Base-by-base conservation (phyloP, 2,888 invertebrate species). In the Acrobasis consociella region DNA sequence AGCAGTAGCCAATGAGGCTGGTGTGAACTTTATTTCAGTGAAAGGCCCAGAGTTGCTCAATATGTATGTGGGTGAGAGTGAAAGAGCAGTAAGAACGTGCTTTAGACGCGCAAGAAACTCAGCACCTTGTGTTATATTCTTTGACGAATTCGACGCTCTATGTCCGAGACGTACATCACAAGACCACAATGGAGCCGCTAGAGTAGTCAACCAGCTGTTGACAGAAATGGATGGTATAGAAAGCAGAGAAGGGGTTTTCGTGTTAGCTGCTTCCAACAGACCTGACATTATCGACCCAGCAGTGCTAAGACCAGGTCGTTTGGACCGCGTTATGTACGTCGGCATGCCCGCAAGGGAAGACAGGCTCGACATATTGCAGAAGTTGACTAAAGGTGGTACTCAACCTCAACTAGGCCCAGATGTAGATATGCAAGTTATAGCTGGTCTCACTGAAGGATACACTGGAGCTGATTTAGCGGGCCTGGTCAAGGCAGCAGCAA, bases 61-160 rank as follows among this genome's bases (percentile, higher is more conserved):
- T 81, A 99, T 99, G 99, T 99, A 99, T 87, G 98, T 99, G 16
- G 99, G 99, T 65, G 99, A 99, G 90, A 99, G 99, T 87, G 99
- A 99, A 87, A 94, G 97, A 72, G 99, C 99, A 0, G 98, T 99
- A 0, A 94, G 99, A n/a, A 96, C 97, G 31, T 98, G 98, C 77
- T 99, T 99, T 83, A 96, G 97, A 81, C 94, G 99, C 69, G 99
- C 99, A 0, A 93, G 97, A 53, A 98, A 98, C 86, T 99, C 99
- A 0, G 95, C 98, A 0, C 99, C 99, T 0, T 99, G 99, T 82
- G 98, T 99, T 3, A 99, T 99, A 83, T 99, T 99, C 91, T 99
- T 99, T 81, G 99, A 99, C 82, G 99, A 99, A 89, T 94, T 99
- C 68, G 99, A 99, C 86, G 97, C 99, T 0, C 86, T 99, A 39